Base-by-base conservation (phyloP, 2,797 vertebrate species). In the Cirrhinus mrigala region DNA sequence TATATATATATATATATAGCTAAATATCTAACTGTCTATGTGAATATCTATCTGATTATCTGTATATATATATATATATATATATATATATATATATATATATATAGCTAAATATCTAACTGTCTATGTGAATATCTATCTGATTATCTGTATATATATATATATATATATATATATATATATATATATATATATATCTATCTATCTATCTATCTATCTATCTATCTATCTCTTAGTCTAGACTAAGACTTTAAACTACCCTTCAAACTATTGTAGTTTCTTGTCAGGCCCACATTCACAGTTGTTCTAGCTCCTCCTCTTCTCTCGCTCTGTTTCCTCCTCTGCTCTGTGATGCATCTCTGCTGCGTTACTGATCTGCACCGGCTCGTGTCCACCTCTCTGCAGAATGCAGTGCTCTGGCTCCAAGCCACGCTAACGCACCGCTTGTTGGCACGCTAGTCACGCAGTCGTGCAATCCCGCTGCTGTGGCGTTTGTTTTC, bases 381-480 rank as follows among this genome's bases (percentile, higher is more conserved):
- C 87, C 91, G 92, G 90, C 90, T 87, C 15, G 64, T 71, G 82
- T 87, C 73, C 82, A 64, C 64, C 76, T 78, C 85, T 87, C 86
- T 10, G 54, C 89, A 88, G 91, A 12, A 92, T 92, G 82, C 92
- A 90, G 7, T 20, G 83, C n/a, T 87, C 91, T 90, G 93, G 92
- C 88, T 11, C 37, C 1, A 70, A 54, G 93, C 92, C 93, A 92
- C 52, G 85, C 87, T 89, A 52, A 86, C 83, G 78, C 90, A 90
- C 89, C 54, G 86, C 83, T 88, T 88, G 89, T 91, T 93, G 91
- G 88, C 91, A 90, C 80, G 91, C 89, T 90, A 87, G 88, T 92
- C 88, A 27, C 89, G 50, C 91, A 91, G 70, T 89, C 83, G 89
- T 89, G 91, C 90, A 68, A 88, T 93, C 92, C 87, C 87, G 74